Base-by-base conservation (phyloP, 1,140 invertebrate species). In the Luehdorfia chinensis region DNA sequence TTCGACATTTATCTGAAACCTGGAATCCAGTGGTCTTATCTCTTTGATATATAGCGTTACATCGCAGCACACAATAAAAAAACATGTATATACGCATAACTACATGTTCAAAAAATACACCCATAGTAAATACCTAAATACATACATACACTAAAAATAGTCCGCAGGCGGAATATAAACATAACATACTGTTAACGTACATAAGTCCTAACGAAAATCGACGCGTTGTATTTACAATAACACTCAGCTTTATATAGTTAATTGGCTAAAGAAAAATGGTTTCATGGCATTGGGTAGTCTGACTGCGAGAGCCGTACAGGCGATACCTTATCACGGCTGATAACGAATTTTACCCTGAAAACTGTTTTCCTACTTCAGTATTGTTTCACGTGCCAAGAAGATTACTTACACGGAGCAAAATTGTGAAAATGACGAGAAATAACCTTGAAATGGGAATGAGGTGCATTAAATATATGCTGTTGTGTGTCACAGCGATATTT, bases 381-480 rank as follows among this genome's bases (percentile, higher is more conserved):
- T 56, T 44, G 28, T 60, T 34, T 41, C 18, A 47, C 14, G 32
- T 49, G 47, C 43, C 45, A 27, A 31, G 13, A 33, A 31, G 52
- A 11, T 28, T 47, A 55, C 47, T 39, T 33, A 19, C 21, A 11
- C 21, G 1, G 21, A 14, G n/a, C 4, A 9, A 36, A 25, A 47
- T 47, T 53, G 39, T 47, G 47, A 83, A 67, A 69, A 89, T 88
- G 81, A 90, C 90, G 87, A 79, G 86, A 46, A 87, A 87, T 34
- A 87, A 88, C 61, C 72, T 93, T 45, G 92, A 93, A 79, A 87
- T 93, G 33, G 92, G 93, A 55, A 92, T 94, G 89, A 90, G 90
- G 56, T 94, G 93, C 75, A 92, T 96, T 57, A 96, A 96, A 81
- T 95, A 94, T 61, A 91, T 97, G 80, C 88, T 96, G 19, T 91